These are phyloP conservation scores for Enteromius afrohamiltoni DNA, from an alignment of 2,797 vertebrate genomes.

Conservation along the genomic window DNA sequence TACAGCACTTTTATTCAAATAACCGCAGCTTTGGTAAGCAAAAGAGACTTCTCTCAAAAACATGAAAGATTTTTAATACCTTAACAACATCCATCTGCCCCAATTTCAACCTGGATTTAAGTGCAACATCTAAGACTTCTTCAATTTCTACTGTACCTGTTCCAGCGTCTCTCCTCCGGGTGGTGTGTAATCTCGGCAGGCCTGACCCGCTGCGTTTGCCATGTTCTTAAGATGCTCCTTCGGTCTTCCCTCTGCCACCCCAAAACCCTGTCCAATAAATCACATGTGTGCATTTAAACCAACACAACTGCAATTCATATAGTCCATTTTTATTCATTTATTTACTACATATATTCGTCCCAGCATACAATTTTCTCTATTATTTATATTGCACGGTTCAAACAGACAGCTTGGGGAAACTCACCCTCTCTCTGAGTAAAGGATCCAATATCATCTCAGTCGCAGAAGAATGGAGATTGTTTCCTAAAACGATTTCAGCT, in stretches of 20 bases:
- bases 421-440: conserved; percentile 78
- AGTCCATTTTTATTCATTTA: not conserved
- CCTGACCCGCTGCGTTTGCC: conserved; percentile 88
- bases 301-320: not conserved
- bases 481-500: conserved; percentile 75
- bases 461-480: conserved; percentile 71
- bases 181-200: conserved; percentile 87
- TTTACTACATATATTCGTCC: not conserved
- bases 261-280: conserved; percentile 81
- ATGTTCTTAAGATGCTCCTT: conserved; percentile 87
- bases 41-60: too few species aligned
- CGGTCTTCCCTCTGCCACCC: conserved; percentile 86
- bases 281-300: not conserved
- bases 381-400: not conserved
- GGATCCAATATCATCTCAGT: conserved; percentile 73
- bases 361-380: not conserved
- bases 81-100: not conserved
- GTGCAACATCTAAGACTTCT: not conserved
- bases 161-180: conserved; percentile 91
- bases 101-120: not conserved
- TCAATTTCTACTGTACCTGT: conserved; percentile 76
- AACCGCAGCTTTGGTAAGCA: not conserved
- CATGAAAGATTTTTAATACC: too few species aligned
- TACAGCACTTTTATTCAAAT: not conserved
- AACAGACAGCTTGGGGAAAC: conserved; percentile 35